Evolutionary conservation across 2,113 vertebrate genomes (phyloP).

Genomic region (Sylvilagus bachmani): DNA sequence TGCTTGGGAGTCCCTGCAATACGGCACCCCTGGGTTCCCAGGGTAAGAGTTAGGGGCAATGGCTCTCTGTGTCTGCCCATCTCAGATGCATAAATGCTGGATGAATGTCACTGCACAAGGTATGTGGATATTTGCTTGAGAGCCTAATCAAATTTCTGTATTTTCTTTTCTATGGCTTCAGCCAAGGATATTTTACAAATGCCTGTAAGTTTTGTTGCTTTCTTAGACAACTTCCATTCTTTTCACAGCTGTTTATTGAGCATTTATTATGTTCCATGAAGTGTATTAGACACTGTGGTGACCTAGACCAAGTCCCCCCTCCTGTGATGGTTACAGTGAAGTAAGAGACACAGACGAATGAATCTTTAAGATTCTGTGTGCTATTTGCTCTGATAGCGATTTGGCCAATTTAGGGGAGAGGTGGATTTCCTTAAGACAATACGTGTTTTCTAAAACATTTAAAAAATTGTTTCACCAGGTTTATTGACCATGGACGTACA

Average conservation of each 20-base stretch:
- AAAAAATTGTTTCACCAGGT: not conserved
- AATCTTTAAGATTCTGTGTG: not conserved
- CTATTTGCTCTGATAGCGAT: not conserved
- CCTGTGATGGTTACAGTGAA: not conserved
- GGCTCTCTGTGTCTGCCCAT: not conserved
- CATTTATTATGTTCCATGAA: not conserved
- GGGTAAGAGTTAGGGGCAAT: not conserved
- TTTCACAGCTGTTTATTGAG: not conserved
- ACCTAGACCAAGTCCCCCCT: not conserved
- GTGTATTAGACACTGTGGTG: not conserved
- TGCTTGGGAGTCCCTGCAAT: not conserved
- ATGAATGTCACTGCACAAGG: not conserved
- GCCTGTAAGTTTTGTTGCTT: not conserved
- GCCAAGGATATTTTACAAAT: not conserved
- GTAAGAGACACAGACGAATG: not conserved
- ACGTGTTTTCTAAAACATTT: not conserved
- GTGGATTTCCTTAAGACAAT: constrained; percentile 38
- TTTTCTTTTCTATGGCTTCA: not conserved
- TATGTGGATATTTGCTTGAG: not conserved
- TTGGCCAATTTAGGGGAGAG: not conserved
- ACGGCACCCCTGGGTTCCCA: not conserved
- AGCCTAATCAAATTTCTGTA: not conserved
- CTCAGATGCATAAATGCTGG: not conserved
- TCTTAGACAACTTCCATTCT: not conserved
- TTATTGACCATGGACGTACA: not conserved